A percentile compares a stretch with the other conserved stretches of the same genome.
These are phyloP conservation scores for Automeris io DNA, from an alignment of 2,888 invertebrate species.

Conservation along the genomic window DNA sequence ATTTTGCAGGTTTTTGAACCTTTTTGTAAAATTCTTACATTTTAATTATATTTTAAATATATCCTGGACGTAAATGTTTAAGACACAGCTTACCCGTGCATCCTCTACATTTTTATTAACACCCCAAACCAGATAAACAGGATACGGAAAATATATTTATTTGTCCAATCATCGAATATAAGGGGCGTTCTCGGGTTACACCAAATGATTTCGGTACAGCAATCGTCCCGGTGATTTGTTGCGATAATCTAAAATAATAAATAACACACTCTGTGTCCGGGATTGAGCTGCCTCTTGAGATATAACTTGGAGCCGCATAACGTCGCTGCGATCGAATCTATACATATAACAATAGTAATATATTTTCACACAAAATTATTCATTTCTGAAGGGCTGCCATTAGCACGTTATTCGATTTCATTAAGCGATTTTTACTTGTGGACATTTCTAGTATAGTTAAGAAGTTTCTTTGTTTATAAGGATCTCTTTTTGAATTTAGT, in stretches of 20 bases:
- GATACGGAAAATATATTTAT: conserved; percentile 77
- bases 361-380: background rate
- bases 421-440: too few species aligned
- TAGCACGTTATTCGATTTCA: background rate
- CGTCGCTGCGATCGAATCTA: conserved; percentile 4
- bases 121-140: conserved; percentile 73
- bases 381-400: background rate
- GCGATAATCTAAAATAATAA: conserved; percentile 72
- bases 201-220: conserved; percentile 62
- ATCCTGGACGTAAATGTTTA: background rate
- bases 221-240: conserved; percentile 69
- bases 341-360: conserved; percentile 6
- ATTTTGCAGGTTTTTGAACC: too few species aligned
- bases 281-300: conserved; percentile 67
- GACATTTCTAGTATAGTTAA: too few species aligned
- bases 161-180: conserved; percentile 75
- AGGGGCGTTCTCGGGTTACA: conserved; percentile 75
- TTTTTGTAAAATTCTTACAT: background rate
- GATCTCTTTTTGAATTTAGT: too few species aligned
- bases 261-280: conserved; percentile 63
- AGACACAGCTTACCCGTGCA: conserved; percentile 18
- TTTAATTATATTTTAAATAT: background rate
- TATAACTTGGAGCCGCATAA: conserved; percentile 17
- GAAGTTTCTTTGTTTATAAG: too few species aligned
- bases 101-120: conserved; percentile 76